A percentile compares a stretch with the other conserved stretches of the same genome.
These are phyloP conservation scores for Mobula birostris DNA, from an alignment of 2,113 vertebrate genomes.

Conservation along the genomic window DNA sequence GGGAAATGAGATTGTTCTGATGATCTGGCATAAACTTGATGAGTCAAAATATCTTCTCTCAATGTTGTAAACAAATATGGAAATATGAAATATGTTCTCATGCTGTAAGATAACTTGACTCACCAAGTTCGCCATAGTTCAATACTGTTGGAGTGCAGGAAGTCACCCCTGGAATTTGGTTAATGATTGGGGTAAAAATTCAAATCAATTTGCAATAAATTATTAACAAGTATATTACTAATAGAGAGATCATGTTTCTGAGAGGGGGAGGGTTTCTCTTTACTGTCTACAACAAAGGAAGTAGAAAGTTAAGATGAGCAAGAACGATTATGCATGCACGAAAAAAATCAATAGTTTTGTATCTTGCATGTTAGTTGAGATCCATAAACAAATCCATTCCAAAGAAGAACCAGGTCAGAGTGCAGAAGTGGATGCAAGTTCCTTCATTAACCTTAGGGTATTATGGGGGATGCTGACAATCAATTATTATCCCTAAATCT, in stretches of 20 bases:
- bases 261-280: neutral
- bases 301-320: neutral
- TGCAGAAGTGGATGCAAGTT: neutral
- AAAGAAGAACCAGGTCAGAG: no score
- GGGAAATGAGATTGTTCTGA: no score
- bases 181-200: neutral
- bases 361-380: neutral
- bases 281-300: neutral
- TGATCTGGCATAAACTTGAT: no score
- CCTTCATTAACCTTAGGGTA: neutral
- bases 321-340: neutral
- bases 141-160: neutral
- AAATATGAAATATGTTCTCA: neutral
- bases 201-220: slow-evolving; percentile 2
- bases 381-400: neutral
- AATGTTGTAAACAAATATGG: no score
- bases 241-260: slow-evolving; percentile 8
- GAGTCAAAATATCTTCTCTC: neutral
- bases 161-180: neutral
- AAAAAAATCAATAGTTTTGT: neutral
- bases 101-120: slow-evolving; percentile 19
- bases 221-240: neutral
- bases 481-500: neutral
- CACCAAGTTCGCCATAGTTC: neutral
- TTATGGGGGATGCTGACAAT: neutral